Evolutionary conservation across 92 coral and sea anemone species (phyloP), one percentile per base, ranked within the genome.

Genomic region (Phymanthus crucifer): DNA sequence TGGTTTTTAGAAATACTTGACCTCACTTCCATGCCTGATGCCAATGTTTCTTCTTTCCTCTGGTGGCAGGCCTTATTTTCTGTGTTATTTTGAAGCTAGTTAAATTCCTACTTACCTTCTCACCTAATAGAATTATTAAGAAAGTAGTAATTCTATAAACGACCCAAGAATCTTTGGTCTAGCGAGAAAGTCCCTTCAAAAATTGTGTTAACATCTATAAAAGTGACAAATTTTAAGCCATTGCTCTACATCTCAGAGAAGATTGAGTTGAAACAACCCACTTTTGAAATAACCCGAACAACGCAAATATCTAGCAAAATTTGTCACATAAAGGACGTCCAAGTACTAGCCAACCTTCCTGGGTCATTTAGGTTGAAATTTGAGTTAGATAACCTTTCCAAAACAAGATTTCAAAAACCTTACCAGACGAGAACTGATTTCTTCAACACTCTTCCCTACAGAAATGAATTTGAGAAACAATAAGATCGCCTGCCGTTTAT

Each of bases 271-370:
- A 86, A 82, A 87, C 91, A 83, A 83, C 90, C 88, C 93, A 89
- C 93, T 92, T 92, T 92, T 92, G 71, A 92, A 82, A 89, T 89
- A 87, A 81, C 82, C 72, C 80, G 90, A 90, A 89, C 83, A 86
- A 87, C 78, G 73, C 34, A 16, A 40, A 82, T 72, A 40, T 56
- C 77, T 37, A 50, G 86, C 72, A 47, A 48, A 24, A 61, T 82
- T 82, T 82, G 66, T 73, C 73, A 67, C 73, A 32, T 14, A 82
- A 82, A 73, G 18, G 56, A 61, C 23, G 57, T 75, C 35, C 17
- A 57, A 82, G 45, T 40, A 54, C 24, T 73, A 40, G 79, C 54
- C 71, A 52, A 34, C n/a, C 23, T 43, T 82, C 73, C 40, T 73
- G 86, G 86, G 74, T 37, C 58, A 36, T 64, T 82, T 82, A 40